Percentiles rank a stretch among this genome's conserved stretches.
Conservation (phyloP, 2,888 invertebrate species). For the Diarsia mendica region DNA sequence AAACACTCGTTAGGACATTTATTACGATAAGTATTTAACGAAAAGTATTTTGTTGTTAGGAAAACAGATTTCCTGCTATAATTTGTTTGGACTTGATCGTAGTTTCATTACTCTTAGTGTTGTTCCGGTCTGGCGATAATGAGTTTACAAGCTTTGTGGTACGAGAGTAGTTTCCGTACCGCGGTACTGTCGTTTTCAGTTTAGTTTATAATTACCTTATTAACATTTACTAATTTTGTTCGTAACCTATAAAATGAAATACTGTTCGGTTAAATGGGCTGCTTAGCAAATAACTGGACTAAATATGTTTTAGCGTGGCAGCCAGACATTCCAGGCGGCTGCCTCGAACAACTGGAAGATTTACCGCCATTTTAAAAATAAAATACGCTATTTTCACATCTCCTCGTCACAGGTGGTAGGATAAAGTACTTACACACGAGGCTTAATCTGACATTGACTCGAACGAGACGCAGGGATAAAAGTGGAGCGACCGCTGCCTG, state of each 20-base stretch:
- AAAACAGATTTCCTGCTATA: constrained; percentile 4
- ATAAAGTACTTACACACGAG: constrained; percentile 75
- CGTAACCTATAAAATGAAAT: not conserved
- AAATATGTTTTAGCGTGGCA: constrained; percentile 30
- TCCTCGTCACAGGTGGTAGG: constrained; percentile 76
- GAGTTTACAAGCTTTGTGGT: constrained; percentile 4
- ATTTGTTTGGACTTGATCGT: constrained; percentile 4
- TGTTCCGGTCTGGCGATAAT: constrained; percentile 4
- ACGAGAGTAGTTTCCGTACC: not conserved
- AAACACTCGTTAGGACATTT: constrained; percentile 48
- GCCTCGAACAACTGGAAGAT: constrained; percentile 46
- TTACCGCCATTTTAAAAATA: constrained; percentile 66
- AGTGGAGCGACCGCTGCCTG: constrained; percentile 33
- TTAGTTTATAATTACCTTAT: not conserved
- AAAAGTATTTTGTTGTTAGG: constrained; percentile 25
- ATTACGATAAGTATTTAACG: constrained; percentile 54
- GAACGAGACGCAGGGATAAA: constrained; percentile 70
- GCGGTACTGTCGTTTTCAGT: not conserved
- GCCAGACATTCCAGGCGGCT: constrained; percentile 27
- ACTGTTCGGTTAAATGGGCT: not conserved
- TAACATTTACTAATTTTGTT: not conserved
- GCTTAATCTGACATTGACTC: constrained; percentile 78
- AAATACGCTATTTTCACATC: constrained; percentile 66
- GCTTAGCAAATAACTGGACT: constrained; percentile 35
- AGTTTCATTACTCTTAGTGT: constrained; percentile 13